Evolutionary conservation across 92 coral and sea anemone genomes (phyloP), one percentile per base, ranked within the genome.

Genomic region (Zoanthus sociatus): DNA sequence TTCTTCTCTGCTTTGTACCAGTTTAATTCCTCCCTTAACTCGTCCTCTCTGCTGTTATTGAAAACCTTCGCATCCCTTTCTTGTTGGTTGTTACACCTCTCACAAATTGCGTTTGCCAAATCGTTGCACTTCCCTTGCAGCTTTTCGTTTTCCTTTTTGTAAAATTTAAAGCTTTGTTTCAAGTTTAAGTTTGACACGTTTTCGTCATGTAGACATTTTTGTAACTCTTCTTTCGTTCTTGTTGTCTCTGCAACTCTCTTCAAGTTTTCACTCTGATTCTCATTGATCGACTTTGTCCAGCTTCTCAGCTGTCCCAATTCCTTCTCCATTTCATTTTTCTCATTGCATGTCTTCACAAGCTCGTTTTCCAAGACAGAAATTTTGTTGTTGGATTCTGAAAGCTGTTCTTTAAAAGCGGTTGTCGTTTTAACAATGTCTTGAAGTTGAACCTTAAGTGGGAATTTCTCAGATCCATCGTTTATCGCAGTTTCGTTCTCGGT

Each of bases 251-350:
- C 73, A 66, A 81, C 66, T 12, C 66, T 73, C 20, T 81, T 81
- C 61, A 66, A 14, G 50, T 66, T 64, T 44, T 78, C 72, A 67
- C 33, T 81, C 66, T 81, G 74, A 32, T 33, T 66, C 46, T 81
- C 85, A 42, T 18, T 81, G 33, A 81, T 48, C 9, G 42, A 50
- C 44, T 46, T 81, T 64, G 74, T 81, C 85, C 85, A 81, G 56
- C 3, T 18, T 42, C 73, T 54, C 7, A 64, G 70, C 20, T 81
- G 58, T 5, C 37, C 58, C 3, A 81, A 53, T 67, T 81, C 85
- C n/a, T 9, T 47, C 63, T 81, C 92, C 37, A 90, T 77, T 69
- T 86, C 87, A 33, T 85, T 76, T 74, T 90, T 90, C 46, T 90
- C 89, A 44, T 86, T 86, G 78, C 81, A 86, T 72, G 83, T 90